Evolutionary conservation across 2,888 invertebrate genomes (phyloP), one percentile per base, ranked within the genome.

Genomic region (Nineta flava): DNA sequence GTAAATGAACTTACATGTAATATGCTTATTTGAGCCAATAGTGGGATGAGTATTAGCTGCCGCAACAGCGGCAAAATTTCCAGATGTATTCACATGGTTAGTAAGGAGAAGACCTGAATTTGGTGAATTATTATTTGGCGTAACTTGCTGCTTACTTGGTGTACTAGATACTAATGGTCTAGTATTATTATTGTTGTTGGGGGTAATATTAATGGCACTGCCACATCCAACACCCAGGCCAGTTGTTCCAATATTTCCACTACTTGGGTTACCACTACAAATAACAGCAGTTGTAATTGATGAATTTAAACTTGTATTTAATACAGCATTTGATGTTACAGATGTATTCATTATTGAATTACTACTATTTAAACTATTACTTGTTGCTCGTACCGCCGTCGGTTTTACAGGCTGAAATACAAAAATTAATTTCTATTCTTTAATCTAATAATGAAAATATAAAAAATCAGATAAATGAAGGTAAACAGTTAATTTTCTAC

Each of bases 361-460:
- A 64, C 69, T 72, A 62, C 65, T 72, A 63, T 70, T 73, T 61
- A 69, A 60, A 54, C 66, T 45, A 38, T 44, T 49, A 54, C 62
- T 68, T 62, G 69, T 77, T 69, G 81, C 81, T 68, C 81, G 77
- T 59, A 91, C 80, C 57, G 90, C 85, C 64, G 83, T 83, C 55
- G 90, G 90, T 72, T 90, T 90, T 58, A 91, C 81, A 66, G 85
- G 87, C 84, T 87, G 72, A 59, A 76, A 70, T 6, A 26, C 7
- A 26, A 26, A 26, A 19, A 19, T 19, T 19, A 19, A 56, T n/a
- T n/a, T n/a, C n/a, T n/a, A n/a, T n/a, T n/a, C n/a, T n/a, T n/a
- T n/a, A n/a, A n/a, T n/a, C n/a, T n/a, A n/a, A n/a, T n/a, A n/a
- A n/a, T n/a, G n/a, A n/a, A n/a, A 52, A 55, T 61, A 60, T 47